Evolutionary conservation across 2,888 invertebrate genomes (phyloP), one percentile per base, ranked within the genome.

Genomic region (Caenorhabditis becei): DNA sequence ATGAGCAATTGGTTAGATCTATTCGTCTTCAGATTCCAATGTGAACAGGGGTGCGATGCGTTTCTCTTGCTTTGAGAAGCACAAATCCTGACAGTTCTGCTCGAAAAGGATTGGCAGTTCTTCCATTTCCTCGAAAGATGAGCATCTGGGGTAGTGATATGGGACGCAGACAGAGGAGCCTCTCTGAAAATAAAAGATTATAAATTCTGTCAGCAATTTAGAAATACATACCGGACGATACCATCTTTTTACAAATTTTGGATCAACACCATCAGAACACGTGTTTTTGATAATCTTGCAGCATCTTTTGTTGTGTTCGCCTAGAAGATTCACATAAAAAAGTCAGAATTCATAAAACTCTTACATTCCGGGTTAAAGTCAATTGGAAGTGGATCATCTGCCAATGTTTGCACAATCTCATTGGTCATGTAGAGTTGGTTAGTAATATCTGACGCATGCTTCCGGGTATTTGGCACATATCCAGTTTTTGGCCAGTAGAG

Each of bases 71-170:
- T 69, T 75, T 8, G 59, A 75, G 74, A 87, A 87, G 54, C 87
- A 87, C 2, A 87, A 54, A 71, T 87, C 87, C 53, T 87, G 84
- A 49, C 87, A 87, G 47, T 87, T 87, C 62, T 85, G 87, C 28
- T 80, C 77, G 61, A 82, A 85, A 8, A 78, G 72, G 54, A 87
- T 87, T 0, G 87, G 87, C 23, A 77, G 70, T 51, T 87, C 87
- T 23, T 82, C 83, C 84, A 84, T 85, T 69, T 87, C 87, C 54
- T 82, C 82, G 26, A 62, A 74, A 32, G 80, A 77, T 16, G 83
- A 80, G 58, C 87, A 87, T 28, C 82, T 63, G 10, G 87, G 87
- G 63, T 87, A 87, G 54, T 83, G 79, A 35, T 87, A 87, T 18
- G 85, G 70, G 1, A 85, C 77, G 58, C 87, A 87, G 23, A 79